Percentiles rank a stretch among this genome's conserved stretches.
phyloP scores from a whole-genome alignment of 2,113 vertebrate species.

The Crotalus horridus region DNA sequence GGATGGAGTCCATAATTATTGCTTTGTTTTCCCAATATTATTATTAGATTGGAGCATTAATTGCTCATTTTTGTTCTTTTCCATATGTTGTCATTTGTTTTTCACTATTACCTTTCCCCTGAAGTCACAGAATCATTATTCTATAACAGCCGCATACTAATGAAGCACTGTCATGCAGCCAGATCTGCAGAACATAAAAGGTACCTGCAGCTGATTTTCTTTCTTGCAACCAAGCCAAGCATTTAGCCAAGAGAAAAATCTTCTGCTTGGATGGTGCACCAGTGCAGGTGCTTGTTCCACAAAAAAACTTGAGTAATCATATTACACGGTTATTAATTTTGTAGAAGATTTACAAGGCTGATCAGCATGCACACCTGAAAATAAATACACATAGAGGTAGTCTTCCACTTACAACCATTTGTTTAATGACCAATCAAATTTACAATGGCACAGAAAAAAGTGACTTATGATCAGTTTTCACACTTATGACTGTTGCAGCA shows the following conservation, averaged over 20 bases:
- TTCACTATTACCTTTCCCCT: background rate
- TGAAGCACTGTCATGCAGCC: background rate
- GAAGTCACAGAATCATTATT: background rate
- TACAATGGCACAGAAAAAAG: background rate
- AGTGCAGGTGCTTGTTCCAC: constrained; percentile 3
- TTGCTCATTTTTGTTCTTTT: background rate
- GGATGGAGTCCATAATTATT: constrained; percentile 1
- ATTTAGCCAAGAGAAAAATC: background rate
- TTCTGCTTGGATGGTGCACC: background rate
- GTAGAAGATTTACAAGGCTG: background rate
- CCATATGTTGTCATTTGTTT: background rate
- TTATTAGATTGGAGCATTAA: background rate
- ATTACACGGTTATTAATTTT: background rate
- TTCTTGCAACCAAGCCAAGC: background rate
- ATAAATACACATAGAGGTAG: background rate
- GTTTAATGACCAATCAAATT: background rate
- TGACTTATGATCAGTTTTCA: background rate
- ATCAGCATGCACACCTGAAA: background rate
- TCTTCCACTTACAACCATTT: background rate
- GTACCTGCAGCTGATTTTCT: background rate
- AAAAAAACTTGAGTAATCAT: background rate
- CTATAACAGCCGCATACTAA: background rate
- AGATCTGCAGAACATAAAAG: background rate
- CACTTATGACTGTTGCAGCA: background rate
- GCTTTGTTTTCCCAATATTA: background rate